phyloP scores from a whole-genome alignment of 2,113 vertebrate species.

The Xyliphius kryptos region DNA sequence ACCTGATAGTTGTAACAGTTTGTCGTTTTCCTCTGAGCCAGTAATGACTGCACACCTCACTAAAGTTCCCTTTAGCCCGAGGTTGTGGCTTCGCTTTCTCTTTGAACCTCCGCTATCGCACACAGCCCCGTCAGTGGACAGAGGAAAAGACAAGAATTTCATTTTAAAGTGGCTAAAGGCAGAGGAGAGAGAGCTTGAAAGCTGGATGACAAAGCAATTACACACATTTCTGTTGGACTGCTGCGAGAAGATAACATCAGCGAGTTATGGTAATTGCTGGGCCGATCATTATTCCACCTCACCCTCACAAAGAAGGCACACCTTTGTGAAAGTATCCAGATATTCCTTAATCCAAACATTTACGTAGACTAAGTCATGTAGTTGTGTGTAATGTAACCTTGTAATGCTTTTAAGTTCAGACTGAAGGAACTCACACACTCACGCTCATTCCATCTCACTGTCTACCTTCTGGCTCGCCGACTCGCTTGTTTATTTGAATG shows the following conservation, averaged over 20 bases:
- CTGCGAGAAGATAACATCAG: constrained; percentile 61
- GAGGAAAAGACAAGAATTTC: constrained; percentile 73
- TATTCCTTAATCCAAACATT: constrained; percentile 30
- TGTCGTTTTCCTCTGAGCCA: constrained; percentile 30
- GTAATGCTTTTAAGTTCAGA: neutral
- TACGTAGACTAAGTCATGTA: constrained; percentile 41
- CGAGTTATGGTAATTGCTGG: constrained; percentile 60
- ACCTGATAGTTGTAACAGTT: constrained; percentile 28
- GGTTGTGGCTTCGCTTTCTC: constrained; percentile 60
- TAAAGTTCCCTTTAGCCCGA: constrained; percentile 46
- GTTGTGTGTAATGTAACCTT: constrained; percentile 42
- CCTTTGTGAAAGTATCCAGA: constrained; percentile 50
- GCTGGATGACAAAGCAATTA: constrained; percentile 77
- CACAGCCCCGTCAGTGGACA: constrained; percentile 59
- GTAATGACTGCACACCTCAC: constrained; percentile 25
- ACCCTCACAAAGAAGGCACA: constrained; percentile 44
- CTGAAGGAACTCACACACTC: neutral
- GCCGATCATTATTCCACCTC: constrained; percentile 54
- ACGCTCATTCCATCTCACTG: neutral
- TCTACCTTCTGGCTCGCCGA: neutral
- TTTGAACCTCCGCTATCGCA: constrained; percentile 81
- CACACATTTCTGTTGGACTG: constrained; percentile 63
- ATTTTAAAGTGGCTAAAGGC: constrained; percentile 80
- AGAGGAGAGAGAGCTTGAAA: constrained; percentile 60
- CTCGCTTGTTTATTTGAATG: neutral